Evolutionary conservation across 1,140 invertebrate species (phyloP).

Genomic region (Drosophila kepulauana): DNA sequence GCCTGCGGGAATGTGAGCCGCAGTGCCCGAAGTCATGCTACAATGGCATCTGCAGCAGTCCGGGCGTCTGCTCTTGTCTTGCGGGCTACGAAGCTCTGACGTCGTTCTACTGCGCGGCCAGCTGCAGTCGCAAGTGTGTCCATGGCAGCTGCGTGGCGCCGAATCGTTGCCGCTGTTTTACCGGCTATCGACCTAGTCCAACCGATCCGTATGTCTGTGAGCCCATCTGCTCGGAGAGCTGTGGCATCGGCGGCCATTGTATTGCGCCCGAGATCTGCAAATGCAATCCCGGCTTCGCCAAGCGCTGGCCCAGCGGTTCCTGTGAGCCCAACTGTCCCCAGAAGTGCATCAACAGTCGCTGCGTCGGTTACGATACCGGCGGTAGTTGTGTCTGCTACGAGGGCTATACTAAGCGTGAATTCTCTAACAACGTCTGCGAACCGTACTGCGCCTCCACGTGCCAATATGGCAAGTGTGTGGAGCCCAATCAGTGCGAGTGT

Average conservation of each 20-base stretch:
- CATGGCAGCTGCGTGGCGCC: slow-evolving; percentile 76
- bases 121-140: slow-evolving; percentile 83
- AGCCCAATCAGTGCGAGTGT: slow-evolving; percentile 83
- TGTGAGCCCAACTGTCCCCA: slow-evolving; percentile 85
- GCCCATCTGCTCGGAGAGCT: slow-evolving; percentile 71
- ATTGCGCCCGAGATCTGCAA: slow-evolving; percentile 73
- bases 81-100: slow-evolving; percentile 86
- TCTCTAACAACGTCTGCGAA: slow-evolving; percentile 81
- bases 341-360: slow-evolving; percentile 75
- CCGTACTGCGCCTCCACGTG: slow-evolving; percentile 85
- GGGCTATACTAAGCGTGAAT: slow-evolving; percentile 58
- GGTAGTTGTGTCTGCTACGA: slow-evolving; percentile 77
- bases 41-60: slow-evolving; percentile 86
- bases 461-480: slow-evolving; percentile 85
- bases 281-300: slow-evolving; percentile 71
- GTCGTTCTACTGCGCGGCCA: slow-evolving; percentile 82
- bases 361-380: slow-evolving; percentile 46
- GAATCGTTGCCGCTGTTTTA: slow-evolving; percentile 73
- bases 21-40: slow-evolving; percentile 67
- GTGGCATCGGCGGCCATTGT: slow-evolving; percentile 60
- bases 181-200: slow-evolving; percentile 63
- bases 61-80: slow-evolving; percentile 87
- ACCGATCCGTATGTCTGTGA: slow-evolving; percentile 79
- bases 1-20: slow-evolving; percentile 71
- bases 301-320: slow-evolving; percentile 66